phyloP scores from a whole-genome alignment of 2,113 vertebrate species.

The Arothron firmamentum region DNA sequence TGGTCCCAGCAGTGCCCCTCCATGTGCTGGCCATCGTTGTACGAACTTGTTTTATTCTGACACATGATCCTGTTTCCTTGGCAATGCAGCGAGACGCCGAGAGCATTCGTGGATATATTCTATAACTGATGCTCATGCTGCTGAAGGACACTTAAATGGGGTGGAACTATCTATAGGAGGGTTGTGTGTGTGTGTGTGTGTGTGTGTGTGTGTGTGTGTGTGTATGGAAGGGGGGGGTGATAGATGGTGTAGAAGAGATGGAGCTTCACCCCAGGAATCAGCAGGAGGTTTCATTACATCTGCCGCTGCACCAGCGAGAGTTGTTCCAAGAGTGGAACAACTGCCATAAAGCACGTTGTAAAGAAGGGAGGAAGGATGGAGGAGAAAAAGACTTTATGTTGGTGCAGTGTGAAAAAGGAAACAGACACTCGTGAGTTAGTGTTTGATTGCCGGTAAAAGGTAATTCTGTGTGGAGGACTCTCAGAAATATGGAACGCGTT shows the following conservation, averaged over 20 bases:
- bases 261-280: conserved; percentile 54
- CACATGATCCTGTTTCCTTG: not conserved
- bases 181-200: conserved; percentile 8
- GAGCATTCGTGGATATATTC: conserved; percentile 7
- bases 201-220: too few species aligned
- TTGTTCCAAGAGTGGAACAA: conserved; percentile 37
- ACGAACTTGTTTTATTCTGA: conserved; percentile 10
- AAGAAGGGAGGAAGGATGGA: not conserved
- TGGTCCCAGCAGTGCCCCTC: conserved; percentile 9
- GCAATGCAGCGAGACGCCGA: not conserved
- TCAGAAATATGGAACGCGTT: too few species aligned
- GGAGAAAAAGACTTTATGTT: not conserved
- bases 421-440: conserved; percentile 4
- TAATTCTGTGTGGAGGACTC: conserved; percentile 7
- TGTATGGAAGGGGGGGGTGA: conserved; percentile 42
- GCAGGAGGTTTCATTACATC: conserved; percentile 61
- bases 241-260: conserved; percentile 54
- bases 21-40: not conserved
- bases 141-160: conserved; percentile 24
- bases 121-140: conserved; percentile 27
- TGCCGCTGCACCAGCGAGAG: conserved; percentile 31
- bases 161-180: conserved; percentile 47
- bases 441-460: conserved; percentile 35
- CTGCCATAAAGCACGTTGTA: conserved; percentile 23
- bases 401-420: conserved; percentile 5